Evolutionary conservation across 1,140 invertebrate genomes (phyloP), one percentile per base, ranked within the genome.

Genomic region (Bombus confusus): DNA sequence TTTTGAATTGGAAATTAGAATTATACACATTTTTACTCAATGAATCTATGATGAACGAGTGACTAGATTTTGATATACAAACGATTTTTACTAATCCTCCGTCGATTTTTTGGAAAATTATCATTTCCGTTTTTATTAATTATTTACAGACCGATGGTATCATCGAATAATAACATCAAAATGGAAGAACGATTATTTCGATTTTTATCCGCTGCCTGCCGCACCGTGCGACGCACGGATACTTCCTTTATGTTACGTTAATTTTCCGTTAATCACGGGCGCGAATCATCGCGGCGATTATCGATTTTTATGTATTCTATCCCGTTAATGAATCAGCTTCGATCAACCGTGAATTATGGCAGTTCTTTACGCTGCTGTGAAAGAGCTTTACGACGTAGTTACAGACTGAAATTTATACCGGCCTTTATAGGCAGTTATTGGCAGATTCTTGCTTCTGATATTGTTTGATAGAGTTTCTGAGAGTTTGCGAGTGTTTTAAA

Each of bases 271-370:
- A 57, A 71, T 80, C 10, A 71, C 22, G 12, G 34, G n/a, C 18
- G 37, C 28, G 28, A 28, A 37, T 25, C 13, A 15, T 73, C 13
- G 39, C 41, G 6, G n/a, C 25, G 52, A 34, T 39, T 34, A 76
- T 62, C 75, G 75, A 77, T 62, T 77, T 77, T 31, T 22, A 41
- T 73, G 5, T n/a, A 9, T 22, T 31, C 13, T 34, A 15, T 3
- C 22, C 8, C 12, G 28, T 62, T 25, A 59, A 41, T 18, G 31
- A 31, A 41, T 31, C 34, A 10, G 41, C 43, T 34, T 52, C 73
- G 73, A 52, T 47, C n/a, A 28, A n/a, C 39, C n/a, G 41, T 25
- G 41, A 74, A 47, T 74, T 74, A 74, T 74, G 72, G 43, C 28
- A 5, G 22, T 47, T 22, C 41, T 73, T 47, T 13, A n/a, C 13